Base-by-base conservation (phyloP, 2,113 vertebrate genomes). In the Albula goreensis region DNA sequence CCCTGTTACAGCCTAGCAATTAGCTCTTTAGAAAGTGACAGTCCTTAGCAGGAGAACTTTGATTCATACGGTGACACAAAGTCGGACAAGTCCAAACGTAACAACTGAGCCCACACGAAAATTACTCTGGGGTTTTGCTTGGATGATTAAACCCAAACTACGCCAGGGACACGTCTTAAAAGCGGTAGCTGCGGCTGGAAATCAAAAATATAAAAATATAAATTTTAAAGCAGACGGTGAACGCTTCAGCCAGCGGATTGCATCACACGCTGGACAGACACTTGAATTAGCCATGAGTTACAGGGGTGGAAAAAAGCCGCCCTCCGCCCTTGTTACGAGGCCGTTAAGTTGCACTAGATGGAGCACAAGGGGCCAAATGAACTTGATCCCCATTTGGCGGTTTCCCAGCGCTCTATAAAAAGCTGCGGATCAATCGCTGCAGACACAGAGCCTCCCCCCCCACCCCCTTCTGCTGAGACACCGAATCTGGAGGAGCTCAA, bases 391-490 rank as follows among this genome's bases (percentile, higher is more conserved):
- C 22, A 79, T 48, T 78, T 84, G 86, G 86, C 86, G 57, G 80
- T 66, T 79, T 87, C 83, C 74, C 70, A 85, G 50, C 13, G 50
- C 84, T 41, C 77, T 48, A 22, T 50, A 63, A 50, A 87, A 84
- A 85, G 87, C 51, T 88, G 84, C 80, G 87, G 56, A 87, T 88
- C 81, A 84, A 25, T n/a, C 31, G 60, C 70, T 84, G 41, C 82
- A 78, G 84, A 41, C 83, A 81, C 70, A 86, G 85, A 41, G 31
- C 31, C 31, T 41, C 31, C 31, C 31, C 31, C 31, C 31, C 31
- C n/a, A n/a, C 31, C 31, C 15, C 10, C 17, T 13, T 83, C 56
- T 41, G 85, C 19, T 50, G n/a, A 80, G 15, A 0, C 9, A 74
- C 88, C 25, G 85, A 78, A 56, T 57, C 60, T 87, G 31, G 83